Percentiles rank a stretch among this genome's conserved stretches.
phyloP scores from a whole-genome alignment of 2,113 vertebrate genomes.

The Cichladusa arquata region DNA sequence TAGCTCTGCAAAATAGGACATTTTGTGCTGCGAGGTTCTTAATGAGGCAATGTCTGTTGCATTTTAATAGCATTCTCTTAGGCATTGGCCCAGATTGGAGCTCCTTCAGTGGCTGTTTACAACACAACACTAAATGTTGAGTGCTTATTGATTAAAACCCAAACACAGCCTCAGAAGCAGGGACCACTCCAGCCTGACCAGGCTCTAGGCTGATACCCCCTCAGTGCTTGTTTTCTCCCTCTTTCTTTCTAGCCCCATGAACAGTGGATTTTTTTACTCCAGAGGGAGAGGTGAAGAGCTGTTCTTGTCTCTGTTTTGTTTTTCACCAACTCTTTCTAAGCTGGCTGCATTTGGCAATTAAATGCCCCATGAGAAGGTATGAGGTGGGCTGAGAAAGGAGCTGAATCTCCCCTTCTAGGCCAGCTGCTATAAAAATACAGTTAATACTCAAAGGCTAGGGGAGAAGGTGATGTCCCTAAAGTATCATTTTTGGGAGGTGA shows the following conservation, averaged over 20 bases:
- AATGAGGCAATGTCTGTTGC: neutral
- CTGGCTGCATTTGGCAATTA: neutral
- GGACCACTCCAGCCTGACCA: neutral
- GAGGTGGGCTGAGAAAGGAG: neutral
- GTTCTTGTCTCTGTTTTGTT: neutral
- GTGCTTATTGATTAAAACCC: neutral
- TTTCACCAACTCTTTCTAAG: neutral
- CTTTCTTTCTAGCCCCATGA: neutral
- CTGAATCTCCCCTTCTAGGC: neutral
- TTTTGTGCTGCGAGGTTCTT: neutral
- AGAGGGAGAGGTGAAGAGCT: neutral
- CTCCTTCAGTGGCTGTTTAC: neutral
- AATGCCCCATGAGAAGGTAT: neutral
- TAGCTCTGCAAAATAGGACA: neutral
- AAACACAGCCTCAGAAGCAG: neutral
- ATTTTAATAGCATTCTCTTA: conserved; percentile 31
- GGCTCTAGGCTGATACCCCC: neutral
- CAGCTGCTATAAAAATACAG: neutral
- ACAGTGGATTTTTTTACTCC: neutral
- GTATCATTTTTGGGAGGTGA: neutral
- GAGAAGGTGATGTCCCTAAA: neutral
- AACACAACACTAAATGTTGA: neutral
- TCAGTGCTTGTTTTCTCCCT: neutral
- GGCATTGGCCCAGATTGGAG: neutral
- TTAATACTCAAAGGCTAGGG: neutral